phyloP scores from a whole-genome alignment of 2,888 invertebrate genomes.

The Stenolophus ochropezus region DNA sequence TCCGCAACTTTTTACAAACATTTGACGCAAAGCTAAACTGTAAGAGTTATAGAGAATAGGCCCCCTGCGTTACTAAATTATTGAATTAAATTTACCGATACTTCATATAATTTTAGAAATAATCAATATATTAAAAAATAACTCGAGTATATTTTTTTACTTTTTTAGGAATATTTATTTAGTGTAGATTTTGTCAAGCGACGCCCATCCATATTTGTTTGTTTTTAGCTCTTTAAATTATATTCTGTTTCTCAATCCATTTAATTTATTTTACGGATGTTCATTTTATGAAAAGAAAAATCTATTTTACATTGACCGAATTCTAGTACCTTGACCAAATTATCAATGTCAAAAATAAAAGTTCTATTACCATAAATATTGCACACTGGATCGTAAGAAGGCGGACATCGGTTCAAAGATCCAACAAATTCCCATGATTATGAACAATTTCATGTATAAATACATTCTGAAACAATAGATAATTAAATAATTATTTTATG shows the following conservation, averaged over 20 bases:
- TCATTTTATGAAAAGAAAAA: not conserved
- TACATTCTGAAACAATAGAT: constrained; percentile 73
- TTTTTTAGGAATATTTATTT: too few relatives aligned
- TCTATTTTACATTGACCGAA: constrained; percentile 22
- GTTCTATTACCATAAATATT: not conserved
- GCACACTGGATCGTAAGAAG: constrained; percentile 62
- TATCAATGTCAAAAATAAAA: constrained; percentile 7
- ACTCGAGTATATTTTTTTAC: too few relatives aligned
- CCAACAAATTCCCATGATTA: constrained; percentile 84
- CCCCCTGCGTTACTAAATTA: too few relatives aligned
- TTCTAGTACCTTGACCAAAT: constrained; percentile 11
- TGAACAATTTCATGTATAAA: constrained; percentile 79
- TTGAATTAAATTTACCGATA: too few relatives aligned
- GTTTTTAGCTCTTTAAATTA: too few relatives aligned
- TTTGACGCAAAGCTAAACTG: too few relatives aligned
- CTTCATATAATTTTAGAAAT: too few relatives aligned
- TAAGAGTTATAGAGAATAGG: too few relatives aligned
- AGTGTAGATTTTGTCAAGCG: too few relatives aligned
- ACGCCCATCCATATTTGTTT: too few relatives aligned
- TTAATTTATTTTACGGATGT: not conserved
- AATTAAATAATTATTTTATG: not conserved
- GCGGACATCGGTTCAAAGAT: constrained; percentile 79
- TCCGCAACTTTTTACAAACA: not conserved
- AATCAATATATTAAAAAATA: too few relatives aligned
- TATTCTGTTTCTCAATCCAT: too few relatives aligned